Base-by-base conservation (phyloP, 2,888 invertebrate genomes). In the Nemotelus pantherinus region DNA sequence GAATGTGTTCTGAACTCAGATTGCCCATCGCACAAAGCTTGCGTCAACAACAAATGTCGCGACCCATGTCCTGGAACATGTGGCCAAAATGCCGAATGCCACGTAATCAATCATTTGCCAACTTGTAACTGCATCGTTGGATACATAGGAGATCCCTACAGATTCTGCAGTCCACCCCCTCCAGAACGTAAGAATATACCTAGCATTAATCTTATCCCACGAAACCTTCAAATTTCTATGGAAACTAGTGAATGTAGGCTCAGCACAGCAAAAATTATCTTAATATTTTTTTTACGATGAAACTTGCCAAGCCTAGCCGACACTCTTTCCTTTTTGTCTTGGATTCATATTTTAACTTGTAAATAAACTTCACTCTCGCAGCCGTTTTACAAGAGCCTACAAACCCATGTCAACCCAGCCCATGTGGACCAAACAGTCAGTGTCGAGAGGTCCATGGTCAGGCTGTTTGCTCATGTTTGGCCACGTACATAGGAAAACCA, bases 31-130 rank as follows among this genome's bases (percentile, higher is more conserved):
- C 91, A 92, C 82, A 90, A 89, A 83, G 93, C 93, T 10, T 94
- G 94, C 82, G 88, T 92, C 67, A 90, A 90, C 81, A 92, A 92
- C 81, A 93, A 92, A 87, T 95, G 94, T 84, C 89, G 90, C 84
- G 93, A 95, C 87, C 94, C 94, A 39, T 95, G 94, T 82, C 92
- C 92, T 7, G 94, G 93, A 82, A 91, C 92, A 3, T 95, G 95
- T 84, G 94, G 93, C 2, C 89, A 90, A 81, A 93, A 93, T 82
- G 92, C 94, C 10, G 88, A 90, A 71, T 94, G 94, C 83, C 91
- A 92, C 87, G 93, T 93, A 5, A 88, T 93, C 4, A 93, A 93
- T 83, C 93, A 93, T 87, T 83, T 94, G 82, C 92, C 93, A 78
- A 88, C 90, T 53, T 92, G 94, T 83, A 92, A 88, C 78, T 95